phyloP scores from a whole-genome alignment of 92 coral and sea anemone genomes.

The Siderastrea siderea region DNA sequence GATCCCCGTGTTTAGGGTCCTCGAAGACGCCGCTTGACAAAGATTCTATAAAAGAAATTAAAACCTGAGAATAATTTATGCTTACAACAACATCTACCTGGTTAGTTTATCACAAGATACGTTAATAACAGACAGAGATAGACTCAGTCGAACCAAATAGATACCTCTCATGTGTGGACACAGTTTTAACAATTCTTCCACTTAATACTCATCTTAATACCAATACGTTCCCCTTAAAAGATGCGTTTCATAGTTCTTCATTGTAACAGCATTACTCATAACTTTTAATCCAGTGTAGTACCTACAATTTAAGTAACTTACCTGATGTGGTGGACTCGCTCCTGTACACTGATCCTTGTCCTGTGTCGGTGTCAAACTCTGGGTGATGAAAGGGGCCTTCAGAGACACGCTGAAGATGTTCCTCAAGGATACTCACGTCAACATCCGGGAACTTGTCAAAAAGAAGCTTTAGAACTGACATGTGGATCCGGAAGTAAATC shows the following conservation, averaged over 20 bases:
- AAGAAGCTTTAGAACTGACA: slow-evolving; percentile 83
- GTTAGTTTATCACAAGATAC: background rate
- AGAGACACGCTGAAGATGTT: slow-evolving; percentile 87
- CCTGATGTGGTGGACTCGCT: slow-evolving; percentile 81
- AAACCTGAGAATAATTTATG: background rate
- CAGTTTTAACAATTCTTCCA: too few species aligned
- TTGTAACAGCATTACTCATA: too few species aligned
- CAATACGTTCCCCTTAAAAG: too few species aligned
- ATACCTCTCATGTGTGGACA: too few species aligned
- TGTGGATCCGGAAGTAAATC: slow-evolving; percentile 96
- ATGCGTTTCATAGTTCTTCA: too few species aligned
- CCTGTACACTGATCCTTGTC: slow-evolving; percentile 62
- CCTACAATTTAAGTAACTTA: background rate
- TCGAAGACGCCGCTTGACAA: slow-evolving; percentile 38
- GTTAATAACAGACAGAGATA: too few species aligned
- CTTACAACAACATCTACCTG: background rate
- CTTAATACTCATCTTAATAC: too few species aligned
- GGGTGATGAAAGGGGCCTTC: slow-evolving; percentile 92
- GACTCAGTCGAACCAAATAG: too few species aligned
- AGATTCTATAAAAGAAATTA: slow-evolving; percentile 10
- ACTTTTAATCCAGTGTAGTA: background rate
- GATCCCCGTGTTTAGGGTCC: slow-evolving; percentile 21
- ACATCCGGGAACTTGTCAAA: slow-evolving; percentile 79
- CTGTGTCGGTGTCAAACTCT: slow-evolving; percentile 78
- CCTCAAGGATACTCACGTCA: slow-evolving; percentile 68